Percentiles rank a stretch among this genome's conserved stretches.
phyloP scores from a whole-genome alignment of 2,797 vertebrate genomes.

The Xenops minutus region DNA sequence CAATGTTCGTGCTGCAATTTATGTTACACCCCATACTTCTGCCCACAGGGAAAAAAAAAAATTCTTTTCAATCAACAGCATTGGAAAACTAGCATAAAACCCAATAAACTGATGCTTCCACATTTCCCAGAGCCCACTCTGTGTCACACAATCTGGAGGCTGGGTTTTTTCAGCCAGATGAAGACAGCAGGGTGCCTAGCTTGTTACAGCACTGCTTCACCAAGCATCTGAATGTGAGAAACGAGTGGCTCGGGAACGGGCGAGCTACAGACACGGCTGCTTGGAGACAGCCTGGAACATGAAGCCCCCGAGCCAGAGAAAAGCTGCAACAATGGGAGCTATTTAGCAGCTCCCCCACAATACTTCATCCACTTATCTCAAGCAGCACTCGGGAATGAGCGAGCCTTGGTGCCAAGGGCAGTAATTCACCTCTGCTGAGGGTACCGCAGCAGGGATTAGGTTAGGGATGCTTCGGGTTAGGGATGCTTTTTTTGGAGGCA shows the following conservation, averaged over 20 bases:
- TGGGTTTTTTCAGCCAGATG: neutral
- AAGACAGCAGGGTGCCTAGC: constrained; percentile 3
- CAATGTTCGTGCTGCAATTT: neutral
- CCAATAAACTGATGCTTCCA: neutral
- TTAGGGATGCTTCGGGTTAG: neutral
- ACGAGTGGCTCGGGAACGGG: accelerated
- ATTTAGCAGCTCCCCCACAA: neutral
- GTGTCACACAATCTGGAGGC: neutral
- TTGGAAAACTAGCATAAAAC: neutral
- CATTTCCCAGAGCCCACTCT: neutral
- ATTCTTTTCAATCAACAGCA: neutral
- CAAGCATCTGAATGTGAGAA: neutral
- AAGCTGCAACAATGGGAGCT: neutral
- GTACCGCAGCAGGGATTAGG: accelerated
- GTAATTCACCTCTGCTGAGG: neutral
- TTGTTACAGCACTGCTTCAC: neutral
- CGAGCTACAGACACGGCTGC: neutral
- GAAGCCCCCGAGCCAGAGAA: neutral
- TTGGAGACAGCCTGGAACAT: neutral
- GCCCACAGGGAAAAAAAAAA: neutral
- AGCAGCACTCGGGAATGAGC: accelerated
- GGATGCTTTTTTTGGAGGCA: neutral
- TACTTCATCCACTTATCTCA: neutral
- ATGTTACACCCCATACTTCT: neutral
- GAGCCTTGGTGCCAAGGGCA: neutral